Percentiles rank a stretch among this genome's conserved stretches.
Conservation (phyloP, 2,888 invertebrate species). For the Drosophila meridiana region DNA sequence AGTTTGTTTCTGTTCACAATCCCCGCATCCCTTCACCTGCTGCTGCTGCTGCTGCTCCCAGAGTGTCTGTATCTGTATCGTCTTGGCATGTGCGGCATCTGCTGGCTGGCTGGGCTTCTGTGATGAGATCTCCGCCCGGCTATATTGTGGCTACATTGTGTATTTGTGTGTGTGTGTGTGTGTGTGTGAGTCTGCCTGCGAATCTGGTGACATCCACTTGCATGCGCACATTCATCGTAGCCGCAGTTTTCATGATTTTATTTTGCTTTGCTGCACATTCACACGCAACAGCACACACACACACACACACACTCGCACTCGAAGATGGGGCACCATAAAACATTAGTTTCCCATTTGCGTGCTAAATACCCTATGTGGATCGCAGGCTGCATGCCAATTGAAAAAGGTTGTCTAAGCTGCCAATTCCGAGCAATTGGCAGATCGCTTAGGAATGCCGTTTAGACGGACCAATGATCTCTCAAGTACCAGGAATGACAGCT, state of each 20-base stretch:
- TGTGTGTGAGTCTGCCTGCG: slow-evolving; percentile 34
- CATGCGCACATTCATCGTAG: slow-evolving; percentile 74
- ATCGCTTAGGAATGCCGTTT: slow-evolving; percentile 40
- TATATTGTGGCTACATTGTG: slow-evolving; percentile 21
- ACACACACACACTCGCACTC: slow-evolving; percentile 42
- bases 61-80: slow-evolving; percentile 77
- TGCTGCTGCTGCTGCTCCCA: slow-evolving; percentile 56
- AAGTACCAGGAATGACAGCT: slow-evolving; percentile 24
- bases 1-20: slow-evolving; percentile 21
- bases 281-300: slow-evolving; percentile 53
- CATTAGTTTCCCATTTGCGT: slow-evolving; percentile 80
- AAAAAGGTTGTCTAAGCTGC: slow-evolving; percentile 34
- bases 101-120: slow-evolving; percentile 65
- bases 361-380: slow-evolving; percentile 73
- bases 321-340: slow-evolving; percentile 66
- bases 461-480: slow-evolving; percentile 11
- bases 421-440: slow-evolving; percentile 23
- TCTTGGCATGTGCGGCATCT: slow-evolving; percentile 80
- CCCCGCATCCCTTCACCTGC: slow-evolving; percentile 20
- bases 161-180: slow-evolving; percentile 20
- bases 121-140: slow-evolving; percentile 64
- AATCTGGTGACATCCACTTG: slow-evolving; percentile 78
- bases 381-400: slow-evolving; percentile 43
- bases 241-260: slow-evolving; percentile 56
- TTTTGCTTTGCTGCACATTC: slow-evolving; percentile 63